Base-by-base conservation (phyloP, 2,888 invertebrate genomes). In the Craniophora ligustri region DNA sequence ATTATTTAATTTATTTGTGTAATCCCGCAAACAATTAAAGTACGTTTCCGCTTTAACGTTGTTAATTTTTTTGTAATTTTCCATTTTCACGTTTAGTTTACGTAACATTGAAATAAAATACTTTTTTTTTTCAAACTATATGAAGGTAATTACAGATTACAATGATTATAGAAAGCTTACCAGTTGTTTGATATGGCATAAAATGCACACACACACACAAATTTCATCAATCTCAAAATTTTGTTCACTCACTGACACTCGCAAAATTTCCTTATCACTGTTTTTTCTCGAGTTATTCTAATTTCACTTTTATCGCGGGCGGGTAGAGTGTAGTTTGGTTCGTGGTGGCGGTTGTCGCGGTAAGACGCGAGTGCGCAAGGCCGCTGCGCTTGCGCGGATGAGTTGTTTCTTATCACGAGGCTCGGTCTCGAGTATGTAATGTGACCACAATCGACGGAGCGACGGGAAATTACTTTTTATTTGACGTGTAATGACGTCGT, bases 351-450 rank as follows among this genome's bases (percentile, higher is more conserved):
- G 36, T 47, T 49, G 55, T 46, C 38, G 45, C 40, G 45, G 42
- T 42, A 38, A 58, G 76, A 84, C 83, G 81, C 87, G 89, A 76
- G 88, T 83, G 89, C 85, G 77, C 87, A 77, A 78, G 76, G 75
- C 73, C 81, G 83, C 61, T 78, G 90, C 89, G 87, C 89, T 59
- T 42, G 85, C 86, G 89, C 85, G 75, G 88, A 86, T 87, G 82
- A 76, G 79, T 80, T 71, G 69, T 74, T 75, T 88, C 83, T 89
- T 92, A 92, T 90, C 92, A 88, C 81, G 82, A 87, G 82, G 72
- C 79, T 72, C 63, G 42, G 30, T 3, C 39, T 16, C 30, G 53
- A 63, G 53, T 58, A 34, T 54, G 62, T 75, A 62, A 46, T 53
- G 74, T 57, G 67, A 68, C 79, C 75, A 79, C 55, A 45, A 32